phyloP scores from a whole-genome alignment of 23 tunicate genomes.

The Trididemnum nubilum region DNA sequence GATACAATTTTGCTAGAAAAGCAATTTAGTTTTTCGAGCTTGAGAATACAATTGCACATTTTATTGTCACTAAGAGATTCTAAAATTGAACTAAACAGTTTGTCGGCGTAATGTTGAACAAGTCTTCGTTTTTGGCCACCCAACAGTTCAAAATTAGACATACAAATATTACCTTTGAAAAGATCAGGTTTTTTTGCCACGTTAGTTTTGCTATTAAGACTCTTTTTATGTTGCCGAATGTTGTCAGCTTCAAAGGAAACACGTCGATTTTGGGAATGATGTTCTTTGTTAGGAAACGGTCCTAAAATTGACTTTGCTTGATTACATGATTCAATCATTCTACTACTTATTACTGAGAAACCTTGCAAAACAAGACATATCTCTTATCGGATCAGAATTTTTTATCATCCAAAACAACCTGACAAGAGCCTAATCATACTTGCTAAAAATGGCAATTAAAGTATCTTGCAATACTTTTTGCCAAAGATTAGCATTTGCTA shows the following conservation, averaged over 20 bases:
- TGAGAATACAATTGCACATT: conserved; percentile 11
- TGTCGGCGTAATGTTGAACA: not conserved
- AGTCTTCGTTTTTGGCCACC: too few relatives aligned
- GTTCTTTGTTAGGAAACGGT: not conserved
- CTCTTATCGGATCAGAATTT: not conserved
- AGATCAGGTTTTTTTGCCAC: too few relatives aligned
- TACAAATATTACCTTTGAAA: not conserved
- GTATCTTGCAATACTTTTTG: too few relatives aligned
- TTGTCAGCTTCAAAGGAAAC: conserved; percentile 20
- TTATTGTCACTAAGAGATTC: not conserved
- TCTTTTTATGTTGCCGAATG: too few relatives aligned
- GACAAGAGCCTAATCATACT: too few relatives aligned
- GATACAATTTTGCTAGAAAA: not conserved
- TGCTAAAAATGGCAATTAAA: too few relatives aligned
- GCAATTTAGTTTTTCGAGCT: conserved; percentile 4
- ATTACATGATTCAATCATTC: conserved; percentile 19
- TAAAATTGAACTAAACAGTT: conserved; percentile 16
- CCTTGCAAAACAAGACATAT: not conserved
- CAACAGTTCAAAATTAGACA: too few relatives aligned
- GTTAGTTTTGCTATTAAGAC: not conserved
- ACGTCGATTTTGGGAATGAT: not conserved
- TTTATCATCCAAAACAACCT: too few relatives aligned
- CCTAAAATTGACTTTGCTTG: not conserved
- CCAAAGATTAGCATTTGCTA: too few relatives aligned
- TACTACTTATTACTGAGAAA: not conserved